Percentiles rank a stretch among this genome's conserved stretches.
Evolutionary conservation across 2,888 invertebrate genomes (phyloP).

Genomic region (Drosophila cognata): DNA sequence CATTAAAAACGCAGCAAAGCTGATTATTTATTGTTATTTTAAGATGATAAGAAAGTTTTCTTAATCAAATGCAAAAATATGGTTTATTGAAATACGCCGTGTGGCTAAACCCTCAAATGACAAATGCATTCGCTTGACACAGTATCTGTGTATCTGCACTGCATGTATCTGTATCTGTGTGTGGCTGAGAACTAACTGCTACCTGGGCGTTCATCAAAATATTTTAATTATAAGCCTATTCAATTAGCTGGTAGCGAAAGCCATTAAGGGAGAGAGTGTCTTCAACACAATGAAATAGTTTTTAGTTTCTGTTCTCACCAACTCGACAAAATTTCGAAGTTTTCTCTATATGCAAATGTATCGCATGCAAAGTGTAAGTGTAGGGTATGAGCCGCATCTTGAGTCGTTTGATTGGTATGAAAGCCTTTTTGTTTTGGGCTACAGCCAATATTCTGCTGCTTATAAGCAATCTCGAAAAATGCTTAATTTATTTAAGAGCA

Average conservation of each 20-base stretch:
- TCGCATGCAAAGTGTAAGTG: background rate
- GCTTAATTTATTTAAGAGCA: background rate
- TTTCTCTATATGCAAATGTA: slow-evolving; percentile 33
- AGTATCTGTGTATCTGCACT: slow-evolving; percentile 15
- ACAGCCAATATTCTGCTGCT: background rate
- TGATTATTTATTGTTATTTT: slow-evolving; percentile 42
- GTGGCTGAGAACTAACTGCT: slow-evolving; percentile 15
- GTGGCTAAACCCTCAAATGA: slow-evolving; percentile 36
- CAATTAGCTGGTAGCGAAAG: slow-evolving; percentile 49
- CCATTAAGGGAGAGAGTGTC: slow-evolving; percentile 20
- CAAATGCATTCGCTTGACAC: slow-evolving; percentile 28
- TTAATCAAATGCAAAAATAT: slow-evolving; percentile 17
- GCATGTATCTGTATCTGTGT: slow-evolving; percentile 5
- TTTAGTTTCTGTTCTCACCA: slow-evolving; percentile 27
- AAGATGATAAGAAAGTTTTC: slow-evolving; percentile 24
- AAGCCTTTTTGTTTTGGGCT: background rate
- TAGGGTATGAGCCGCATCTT: background rate
- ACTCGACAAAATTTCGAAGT: slow-evolving; percentile 8
- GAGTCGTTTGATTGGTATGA: background rate
- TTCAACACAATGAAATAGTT: slow-evolving; percentile 33
- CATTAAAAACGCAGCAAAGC: background rate
- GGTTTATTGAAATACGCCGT: slow-evolving; percentile 3
- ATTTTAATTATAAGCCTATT: slow-evolving; percentile 53
- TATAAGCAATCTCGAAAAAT: background rate
- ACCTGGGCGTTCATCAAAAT: slow-evolving; percentile 39